These are phyloP conservation scores for Huso huso DNA, from an alignment of 2,797 vertebrate species.

Conservation along the genomic window DNA sequence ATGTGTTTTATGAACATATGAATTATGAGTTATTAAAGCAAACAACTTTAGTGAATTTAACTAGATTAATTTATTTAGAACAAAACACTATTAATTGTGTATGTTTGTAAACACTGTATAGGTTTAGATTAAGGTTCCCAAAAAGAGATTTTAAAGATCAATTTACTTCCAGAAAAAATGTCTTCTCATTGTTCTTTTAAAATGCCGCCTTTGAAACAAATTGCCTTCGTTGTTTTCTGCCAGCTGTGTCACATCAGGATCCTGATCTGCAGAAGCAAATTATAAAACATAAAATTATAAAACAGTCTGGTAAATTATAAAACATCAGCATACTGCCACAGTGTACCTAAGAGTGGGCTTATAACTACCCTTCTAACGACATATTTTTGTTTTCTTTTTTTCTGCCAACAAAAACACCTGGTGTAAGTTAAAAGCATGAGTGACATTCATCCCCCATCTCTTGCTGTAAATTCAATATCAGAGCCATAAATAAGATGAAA, in stretches of 20 bases:
- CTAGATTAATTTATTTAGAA: too few relatives aligned
- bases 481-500: too few relatives aligned
- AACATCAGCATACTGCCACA: constrained; percentile 51
- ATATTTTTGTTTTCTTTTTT: constrained; percentile 17
- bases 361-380: constrained; percentile 50
- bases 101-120: not conserved
- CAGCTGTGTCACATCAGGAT: constrained; percentile 49
- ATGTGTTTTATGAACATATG: too few relatives aligned
- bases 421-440: too few relatives aligned
- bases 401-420: too few relatives aligned
- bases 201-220: constrained; percentile 47
- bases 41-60: too few relatives aligned
- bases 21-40: too few relatives aligned
- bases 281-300: not conserved
- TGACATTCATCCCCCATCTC: too few relatives aligned
- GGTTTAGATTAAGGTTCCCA: not conserved
- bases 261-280: constrained; percentile 48
- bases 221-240: constrained; percentile 51
- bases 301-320: constrained; percentile 52
- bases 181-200: constrained; percentile 20
- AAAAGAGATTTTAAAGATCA: not conserved
- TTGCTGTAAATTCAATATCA: too few relatives aligned
- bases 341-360: constrained; percentile 58
- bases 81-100: not conserved
- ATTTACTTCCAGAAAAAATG: not conserved